Evolutionary conservation across 2,113 vertebrate species (phyloP).

Genomic region (Columbina picui): DNA sequence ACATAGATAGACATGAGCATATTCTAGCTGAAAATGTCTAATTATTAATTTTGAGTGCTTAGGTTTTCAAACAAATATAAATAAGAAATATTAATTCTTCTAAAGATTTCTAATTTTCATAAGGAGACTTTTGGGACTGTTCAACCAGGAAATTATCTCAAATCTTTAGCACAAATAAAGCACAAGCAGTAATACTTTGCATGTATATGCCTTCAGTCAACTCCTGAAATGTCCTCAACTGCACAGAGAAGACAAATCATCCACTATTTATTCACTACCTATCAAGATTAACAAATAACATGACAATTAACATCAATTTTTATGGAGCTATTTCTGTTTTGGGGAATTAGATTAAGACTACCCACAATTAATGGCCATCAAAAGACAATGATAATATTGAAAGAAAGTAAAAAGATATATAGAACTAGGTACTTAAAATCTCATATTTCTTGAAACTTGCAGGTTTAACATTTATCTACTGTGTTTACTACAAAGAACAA

Average conservation of each 20-base stretch:
- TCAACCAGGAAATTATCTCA: background rate
- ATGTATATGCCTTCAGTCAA: background rate
- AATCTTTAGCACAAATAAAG: background rate
- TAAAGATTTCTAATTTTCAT: background rate
- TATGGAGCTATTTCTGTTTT: background rate
- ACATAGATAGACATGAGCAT: background rate
- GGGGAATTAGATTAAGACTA: background rate
- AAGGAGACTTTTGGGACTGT: background rate
- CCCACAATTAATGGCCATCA: background rate
- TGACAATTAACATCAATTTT: background rate
- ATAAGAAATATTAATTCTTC: background rate
- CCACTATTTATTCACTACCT: background rate
- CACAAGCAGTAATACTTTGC: background rate
- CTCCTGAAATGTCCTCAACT: background rate
- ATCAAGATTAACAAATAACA: background rate
- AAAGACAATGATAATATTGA: background rate
- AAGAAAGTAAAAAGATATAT: background rate
- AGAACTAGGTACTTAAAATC: background rate
- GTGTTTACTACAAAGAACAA: background rate
- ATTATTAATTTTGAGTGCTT: background rate
- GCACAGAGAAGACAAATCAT: background rate
- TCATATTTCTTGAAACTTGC: background rate
- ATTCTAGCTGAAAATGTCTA: background rate
- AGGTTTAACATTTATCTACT: background rate
- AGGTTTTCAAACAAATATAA: background rate